Evolutionary conservation across 2,888 invertebrate species (phyloP).

Genomic region (Pyrrhosoma nymphula): DNA sequence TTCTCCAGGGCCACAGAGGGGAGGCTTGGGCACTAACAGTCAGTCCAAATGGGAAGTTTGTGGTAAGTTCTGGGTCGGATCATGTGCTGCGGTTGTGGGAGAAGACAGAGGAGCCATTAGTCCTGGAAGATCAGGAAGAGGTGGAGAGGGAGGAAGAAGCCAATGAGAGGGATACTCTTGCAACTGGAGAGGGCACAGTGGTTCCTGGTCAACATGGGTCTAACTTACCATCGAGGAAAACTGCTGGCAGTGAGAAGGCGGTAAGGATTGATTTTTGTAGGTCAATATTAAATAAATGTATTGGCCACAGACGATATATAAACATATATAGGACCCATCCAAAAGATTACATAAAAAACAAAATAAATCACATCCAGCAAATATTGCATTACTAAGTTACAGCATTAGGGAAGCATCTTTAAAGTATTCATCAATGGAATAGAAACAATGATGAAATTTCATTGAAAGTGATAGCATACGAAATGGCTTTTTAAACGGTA

Average conservation of each 20-base stretch:
- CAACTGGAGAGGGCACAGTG: constrained; percentile 83
- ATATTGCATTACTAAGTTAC: too few relatives aligned
- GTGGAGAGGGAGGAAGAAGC: constrained; percentile 87
- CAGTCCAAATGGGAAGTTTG: constrained; percentile 89
- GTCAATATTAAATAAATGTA: constrained; percentile 27
- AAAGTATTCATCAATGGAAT: too few relatives aligned
- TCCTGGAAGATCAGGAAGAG: constrained; percentile 95
- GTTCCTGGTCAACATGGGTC: constrained; percentile 83
- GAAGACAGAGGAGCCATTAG: constrained; percentile 92
- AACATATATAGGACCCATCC: too few relatives aligned
- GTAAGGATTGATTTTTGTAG: constrained; percentile 80
- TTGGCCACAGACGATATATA: too few relatives aligned
- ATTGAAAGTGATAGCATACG: constrained; percentile 1
- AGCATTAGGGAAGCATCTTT: too few relatives aligned
- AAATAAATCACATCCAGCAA: too few relatives aligned
- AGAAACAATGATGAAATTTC: too few relatives aligned
- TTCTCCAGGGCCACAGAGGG: constrained; percentile 87
- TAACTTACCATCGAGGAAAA: constrained; percentile 92
- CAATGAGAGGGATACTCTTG: constrained; percentile 80
- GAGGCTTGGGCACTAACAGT: constrained; percentile 88
- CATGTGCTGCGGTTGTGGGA: constrained; percentile 91
- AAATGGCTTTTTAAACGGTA: too few relatives aligned
- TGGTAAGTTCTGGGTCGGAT: constrained; percentile 92
- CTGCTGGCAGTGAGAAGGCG: constrained; percentile 91
- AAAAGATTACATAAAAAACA: too few relatives aligned